Percentiles rank a stretch among this genome's conserved stretches.
phyloP scores from a whole-genome alignment of 2,113 vertebrate genomes.

The Macaca mulatta region DNA sequence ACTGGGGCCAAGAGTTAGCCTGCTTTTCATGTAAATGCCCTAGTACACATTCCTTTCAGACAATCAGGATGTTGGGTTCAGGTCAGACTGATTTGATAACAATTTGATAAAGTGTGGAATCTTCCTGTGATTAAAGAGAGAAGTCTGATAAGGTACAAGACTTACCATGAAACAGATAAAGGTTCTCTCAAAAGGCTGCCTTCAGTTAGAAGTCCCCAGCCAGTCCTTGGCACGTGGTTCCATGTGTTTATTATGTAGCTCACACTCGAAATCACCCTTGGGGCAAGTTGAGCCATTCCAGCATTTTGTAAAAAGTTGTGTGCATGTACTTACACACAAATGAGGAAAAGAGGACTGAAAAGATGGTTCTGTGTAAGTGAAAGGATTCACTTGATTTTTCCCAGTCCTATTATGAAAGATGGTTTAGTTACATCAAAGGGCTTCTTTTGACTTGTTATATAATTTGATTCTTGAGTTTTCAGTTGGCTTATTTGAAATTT shows the following conservation, averaged over 20 bases:
- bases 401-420: neutral
- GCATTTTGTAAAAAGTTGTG: conserved; percentile 51
- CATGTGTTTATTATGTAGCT: conserved; percentile 56
- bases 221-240: neutral
- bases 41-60: conserved; percentile 28
- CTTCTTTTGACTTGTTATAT: neutral
- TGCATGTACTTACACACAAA: conserved; percentile 47
- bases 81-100: conserved; percentile 66
- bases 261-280: conserved; percentile 41
- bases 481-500: neutral
- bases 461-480: neutral
- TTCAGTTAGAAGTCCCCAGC: conserved; percentile 63
- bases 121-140: conserved; percentile 63
- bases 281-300: conserved; percentile 11
- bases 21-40: conserved; percentile 1
- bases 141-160: conserved; percentile 59
- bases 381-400: neutral
- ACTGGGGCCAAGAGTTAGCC: neutral
- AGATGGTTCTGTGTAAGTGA: neutral
- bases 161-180: conserved; percentile 56
- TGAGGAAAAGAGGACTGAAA: neutral
- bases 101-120: conserved; percentile 62
- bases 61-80: neutral
- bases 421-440: neutral
- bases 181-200: conserved; percentile 62